phyloP scores from a whole-genome alignment of 2,113 vertebrate genomes.

The Melanerpes aurifrons region DNA sequence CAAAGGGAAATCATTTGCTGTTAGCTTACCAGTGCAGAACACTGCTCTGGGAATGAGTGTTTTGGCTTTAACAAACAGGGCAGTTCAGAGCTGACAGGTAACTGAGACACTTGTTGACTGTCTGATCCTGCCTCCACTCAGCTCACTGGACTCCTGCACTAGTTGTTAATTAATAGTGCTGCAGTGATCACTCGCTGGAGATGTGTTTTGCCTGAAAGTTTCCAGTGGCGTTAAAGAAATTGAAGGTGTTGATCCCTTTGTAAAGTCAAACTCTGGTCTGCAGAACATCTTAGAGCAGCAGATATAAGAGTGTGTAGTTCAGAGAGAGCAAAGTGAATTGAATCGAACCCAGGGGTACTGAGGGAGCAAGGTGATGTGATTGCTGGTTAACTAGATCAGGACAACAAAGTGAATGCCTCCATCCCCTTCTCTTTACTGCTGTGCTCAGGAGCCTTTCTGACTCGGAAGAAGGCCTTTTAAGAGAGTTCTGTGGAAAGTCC shows the following conservation, averaged over 20 bases:
- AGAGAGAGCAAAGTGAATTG: constrained; percentile 34
- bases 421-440: background rate
- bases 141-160: background rate
- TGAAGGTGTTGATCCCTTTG: background rate
- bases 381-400: constrained; percentile 20
- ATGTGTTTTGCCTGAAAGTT: background rate
- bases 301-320: background rate
- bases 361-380: constrained; percentile 10
- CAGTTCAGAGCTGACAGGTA: background rate
- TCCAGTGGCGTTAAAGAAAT: background rate
- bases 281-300: background rate
- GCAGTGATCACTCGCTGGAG: background rate
- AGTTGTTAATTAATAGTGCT: background rate
- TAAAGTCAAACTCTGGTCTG: background rate
- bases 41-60: background rate
- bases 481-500: background rate
- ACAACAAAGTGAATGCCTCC: constrained; percentile 17
- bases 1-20: background rate
- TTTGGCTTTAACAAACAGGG: background rate
- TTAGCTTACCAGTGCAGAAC: background rate
- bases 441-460: background rate
- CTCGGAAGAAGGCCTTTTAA: background rate
- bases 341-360: constrained; percentile 38
- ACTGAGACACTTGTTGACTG: background rate
- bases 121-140: background rate